Percentiles rank a stretch among this genome's conserved stretches.
Evolutionary conservation across 2,888 invertebrate species (phyloP).

Genomic region (Drosophila nigricruria): DNA sequence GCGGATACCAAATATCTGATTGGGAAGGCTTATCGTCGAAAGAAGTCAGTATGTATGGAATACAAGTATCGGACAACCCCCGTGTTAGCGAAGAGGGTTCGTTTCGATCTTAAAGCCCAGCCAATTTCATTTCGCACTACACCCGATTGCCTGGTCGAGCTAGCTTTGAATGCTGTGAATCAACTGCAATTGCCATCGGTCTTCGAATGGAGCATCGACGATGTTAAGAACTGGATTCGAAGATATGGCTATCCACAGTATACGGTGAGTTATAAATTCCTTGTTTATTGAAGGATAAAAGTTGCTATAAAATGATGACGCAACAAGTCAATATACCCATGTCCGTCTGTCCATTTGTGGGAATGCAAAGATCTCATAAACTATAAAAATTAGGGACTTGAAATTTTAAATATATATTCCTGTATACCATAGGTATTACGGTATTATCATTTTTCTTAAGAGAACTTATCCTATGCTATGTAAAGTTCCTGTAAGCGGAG

Average conservation of each 20-base stretch:
- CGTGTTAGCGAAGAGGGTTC: not conserved
- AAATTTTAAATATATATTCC: not conserved
- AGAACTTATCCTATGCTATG: not conserved
- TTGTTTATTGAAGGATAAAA: too few species aligned
- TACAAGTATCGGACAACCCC: constrained; percentile 34
- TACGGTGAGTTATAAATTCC: constrained; percentile 81
- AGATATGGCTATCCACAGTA: constrained; percentile 86
- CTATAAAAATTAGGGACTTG: not conserved
- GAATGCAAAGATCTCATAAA: not conserved
- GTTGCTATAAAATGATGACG: too few species aligned
- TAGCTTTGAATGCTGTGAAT: constrained; percentile 84
- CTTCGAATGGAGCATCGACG: constrained; percentile 85
- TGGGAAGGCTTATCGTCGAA: not conserved
- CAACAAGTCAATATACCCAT: too few species aligned
- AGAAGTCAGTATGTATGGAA: too few species aligned
- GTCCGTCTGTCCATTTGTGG: not conserved
- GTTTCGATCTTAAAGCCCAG: constrained; percentile 57
- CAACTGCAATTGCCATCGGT: constrained; percentile 83
- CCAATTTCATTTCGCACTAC: constrained; percentile 76
- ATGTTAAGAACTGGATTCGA: constrained; percentile 86
- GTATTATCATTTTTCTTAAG: not conserved
- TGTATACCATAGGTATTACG: not conserved
- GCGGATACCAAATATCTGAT: constrained; percentile 66
- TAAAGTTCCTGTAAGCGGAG: too few species aligned
- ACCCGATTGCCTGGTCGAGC: constrained; percentile 85